phyloP scores from a whole-genome alignment of 2,888 invertebrate genomes.

The Chrysotoxum bicinctum region DNA sequence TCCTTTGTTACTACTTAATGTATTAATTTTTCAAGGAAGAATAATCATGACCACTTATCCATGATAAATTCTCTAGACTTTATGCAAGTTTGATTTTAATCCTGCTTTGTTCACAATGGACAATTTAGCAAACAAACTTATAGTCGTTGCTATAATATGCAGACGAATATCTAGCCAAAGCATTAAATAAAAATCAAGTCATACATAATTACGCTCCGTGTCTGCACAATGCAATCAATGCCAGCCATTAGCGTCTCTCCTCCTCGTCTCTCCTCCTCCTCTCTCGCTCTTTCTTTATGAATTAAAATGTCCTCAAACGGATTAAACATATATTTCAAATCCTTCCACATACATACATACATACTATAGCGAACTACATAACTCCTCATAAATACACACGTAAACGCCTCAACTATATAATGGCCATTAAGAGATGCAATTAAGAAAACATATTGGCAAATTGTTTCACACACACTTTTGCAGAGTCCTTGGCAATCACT shows the following conservation, averaged over 20 bases:
- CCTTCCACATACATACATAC: background rate
- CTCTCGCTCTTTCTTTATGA: background rate
- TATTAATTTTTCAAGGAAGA: background rate
- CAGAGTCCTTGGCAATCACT: slow-evolving; percentile 62
- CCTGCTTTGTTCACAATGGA: background rate
- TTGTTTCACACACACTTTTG: slow-evolving; percentile 50
- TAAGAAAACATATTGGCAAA: slow-evolving; percentile 71
- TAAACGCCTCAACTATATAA: slow-evolving; percentile 47
- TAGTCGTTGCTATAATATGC: background rate
- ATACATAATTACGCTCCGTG: slow-evolving; percentile 12
- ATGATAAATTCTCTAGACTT: background rate
- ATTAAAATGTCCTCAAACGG: slow-evolving; percentile 26
- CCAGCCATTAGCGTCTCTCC: slow-evolving; percentile 33
- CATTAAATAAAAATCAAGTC: slow-evolving; percentile 38
- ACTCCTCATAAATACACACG: slow-evolving; percentile 47
- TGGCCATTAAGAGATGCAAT: slow-evolving; percentile 68
- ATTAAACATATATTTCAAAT: slow-evolving; percentile 21
- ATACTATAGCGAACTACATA: background rate
- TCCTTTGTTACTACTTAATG: background rate
- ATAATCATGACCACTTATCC: background rate
- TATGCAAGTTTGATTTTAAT: slow-evolving; percentile 8
- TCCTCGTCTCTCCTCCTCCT: background rate
- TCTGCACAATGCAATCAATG: slow-evolving; percentile 47
- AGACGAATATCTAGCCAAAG: background rate
- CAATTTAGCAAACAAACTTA: background rate